These are phyloP conservation scores for Bombylius discolor DNA, from an alignment of 2,888 invertebrate species.

Conservation along the genomic window DNA sequence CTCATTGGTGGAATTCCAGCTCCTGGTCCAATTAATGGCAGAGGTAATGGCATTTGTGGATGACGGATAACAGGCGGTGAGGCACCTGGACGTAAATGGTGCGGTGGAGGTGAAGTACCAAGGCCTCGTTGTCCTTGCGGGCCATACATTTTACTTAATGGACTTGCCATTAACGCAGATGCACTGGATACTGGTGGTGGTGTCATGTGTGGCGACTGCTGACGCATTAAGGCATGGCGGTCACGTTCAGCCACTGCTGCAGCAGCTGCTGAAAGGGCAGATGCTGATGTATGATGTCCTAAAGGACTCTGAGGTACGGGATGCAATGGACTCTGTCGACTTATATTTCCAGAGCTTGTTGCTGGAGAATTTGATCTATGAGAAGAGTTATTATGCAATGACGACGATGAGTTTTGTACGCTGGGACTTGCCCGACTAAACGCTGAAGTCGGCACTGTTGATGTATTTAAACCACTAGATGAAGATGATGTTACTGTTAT, in stretches of 20 bases:
- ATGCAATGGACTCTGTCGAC: constrained; percentile 36
- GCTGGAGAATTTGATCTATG: constrained; percentile 36
- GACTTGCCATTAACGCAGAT: constrained; percentile 35
- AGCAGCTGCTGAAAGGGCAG: constrained; percentile 35
- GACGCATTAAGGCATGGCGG: constrained; percentile 33
- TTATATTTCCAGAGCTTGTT: constrained; percentile 30
- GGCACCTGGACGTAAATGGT: constrained; percentile 37
- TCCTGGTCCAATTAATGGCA: constrained; percentile 32
- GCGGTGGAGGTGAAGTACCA: constrained; percentile 38
- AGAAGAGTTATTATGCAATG: constrained; percentile 20
- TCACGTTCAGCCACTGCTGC: constrained; percentile 37
- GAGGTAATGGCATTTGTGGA: constrained; percentile 37
- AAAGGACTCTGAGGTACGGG: constrained; percentile 36
- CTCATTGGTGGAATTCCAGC: constrained; percentile 34
- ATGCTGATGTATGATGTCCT: constrained; percentile 35
- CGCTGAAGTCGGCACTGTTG: constrained; percentile 33
- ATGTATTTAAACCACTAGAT: constrained; percentile 23
- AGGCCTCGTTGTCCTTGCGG: constrained; percentile 42
- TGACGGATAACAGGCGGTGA: constrained; percentile 43
- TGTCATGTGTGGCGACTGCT: constrained; percentile 38
- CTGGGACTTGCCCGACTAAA: constrained; percentile 38
- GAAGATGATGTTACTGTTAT: constrained; percentile 26
- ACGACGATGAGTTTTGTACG: constrained; percentile 26
- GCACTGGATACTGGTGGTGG: constrained; percentile 38
- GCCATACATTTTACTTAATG: constrained; percentile 37